phyloP scores from a whole-genome alignment of 2,888 invertebrate species.

The Ophion ellenae region DNA sequence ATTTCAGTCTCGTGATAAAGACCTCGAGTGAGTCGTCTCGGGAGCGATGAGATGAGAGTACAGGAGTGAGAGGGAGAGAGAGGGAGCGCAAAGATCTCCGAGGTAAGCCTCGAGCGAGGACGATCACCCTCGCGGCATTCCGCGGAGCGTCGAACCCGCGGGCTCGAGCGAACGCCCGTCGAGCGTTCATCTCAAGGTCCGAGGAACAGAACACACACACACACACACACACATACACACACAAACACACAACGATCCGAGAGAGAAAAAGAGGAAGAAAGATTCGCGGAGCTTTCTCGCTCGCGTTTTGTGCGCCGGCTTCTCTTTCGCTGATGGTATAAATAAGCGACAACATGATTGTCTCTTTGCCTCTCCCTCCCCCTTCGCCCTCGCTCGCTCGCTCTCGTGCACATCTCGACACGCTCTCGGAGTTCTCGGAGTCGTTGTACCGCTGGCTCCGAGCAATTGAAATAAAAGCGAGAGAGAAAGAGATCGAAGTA shows the following conservation, averaged over 20 bases:
- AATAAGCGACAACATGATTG: slow-evolving; percentile 58
- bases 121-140: slow-evolving; percentile 67
- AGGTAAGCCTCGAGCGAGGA: slow-evolving; percentile 63
- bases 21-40: slow-evolving; percentile 41
- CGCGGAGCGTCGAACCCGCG: slow-evolving; percentile 65
- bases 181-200: slow-evolving; percentile 65
- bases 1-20: slow-evolving; percentile 22
- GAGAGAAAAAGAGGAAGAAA: slow-evolving; percentile 29
- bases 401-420: slow-evolving; percentile 17
- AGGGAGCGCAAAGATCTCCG: slow-evolving; percentile 53
- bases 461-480: slow-evolving; percentile 30
- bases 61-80: slow-evolving; percentile 38
- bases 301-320: slow-evolving; percentile 30
- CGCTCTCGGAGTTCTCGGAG: slow-evolving; percentile 54
- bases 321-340: slow-evolving; percentile 62
- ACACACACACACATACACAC: slow-evolving; percentile 17
- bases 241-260: slow-evolving; percentile 12
- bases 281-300: slow-evolving; percentile 34
- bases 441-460: slow-evolving; percentile 47
- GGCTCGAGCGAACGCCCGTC: slow-evolving; percentile 58
- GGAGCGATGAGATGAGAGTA: slow-evolving; percentile 49
- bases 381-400: slow-evolving; percentile 6
- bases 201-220: slow-evolving; percentile 36
- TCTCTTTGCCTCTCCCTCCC: slow-evolving; percentile 32
- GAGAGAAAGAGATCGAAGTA: slow-evolving; percentile 10